Evolutionary conservation across 2,888 invertebrate species (phyloP), one percentile per base, ranked within the genome.

Genomic region (Chironomus tentans): DNA sequence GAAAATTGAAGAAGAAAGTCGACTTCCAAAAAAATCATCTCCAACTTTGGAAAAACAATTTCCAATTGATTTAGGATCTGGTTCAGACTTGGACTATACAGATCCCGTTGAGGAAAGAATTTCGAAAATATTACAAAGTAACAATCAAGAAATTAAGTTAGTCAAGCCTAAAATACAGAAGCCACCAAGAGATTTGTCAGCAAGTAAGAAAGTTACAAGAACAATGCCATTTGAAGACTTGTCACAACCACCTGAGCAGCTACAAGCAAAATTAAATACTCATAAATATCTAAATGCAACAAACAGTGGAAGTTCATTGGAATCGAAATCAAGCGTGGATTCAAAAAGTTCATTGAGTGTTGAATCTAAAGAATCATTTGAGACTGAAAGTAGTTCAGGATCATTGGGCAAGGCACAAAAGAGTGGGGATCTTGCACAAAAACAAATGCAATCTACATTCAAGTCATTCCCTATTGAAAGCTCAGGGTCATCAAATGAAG

Each of bases 401-500:
- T 91, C 91, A 73, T 83, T 91, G 77, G 91, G 91, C n/a, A 88
- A 89, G 76, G 90, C 90, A 18, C 88, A 88, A 78, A 85, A 90
- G 47, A 87, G 89, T 3, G 90, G 89, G 1, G 89, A 84, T 78
- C 62, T 73, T 38, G 84, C 83, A 3, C 84, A 86, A 70, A 86
- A 89, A 81, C 92, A 92, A 81, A 85, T 91, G 75, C 92, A 90
- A 81, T 90, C 92, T 3, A 92, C 93, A 0, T 93, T 93, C 92
- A 88, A 91, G 80, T 91, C 92, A 3, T 94, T 93, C 81, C 90
- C 93, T 22, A 88, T 94, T 15, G 93, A 93, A 81, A 93, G 93
- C 81, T 93, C 93, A 72, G 93, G 92, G 50, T 93, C 93, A 3
- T 94, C 93, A 81, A 88, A 92, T 68, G 94, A 94, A 82, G 94